Percentiles rank a stretch among this genome's conserved stretches.
phyloP scores from a whole-genome alignment of 2,888 invertebrate genomes.

The Amblyjoppa proteus region DNA sequence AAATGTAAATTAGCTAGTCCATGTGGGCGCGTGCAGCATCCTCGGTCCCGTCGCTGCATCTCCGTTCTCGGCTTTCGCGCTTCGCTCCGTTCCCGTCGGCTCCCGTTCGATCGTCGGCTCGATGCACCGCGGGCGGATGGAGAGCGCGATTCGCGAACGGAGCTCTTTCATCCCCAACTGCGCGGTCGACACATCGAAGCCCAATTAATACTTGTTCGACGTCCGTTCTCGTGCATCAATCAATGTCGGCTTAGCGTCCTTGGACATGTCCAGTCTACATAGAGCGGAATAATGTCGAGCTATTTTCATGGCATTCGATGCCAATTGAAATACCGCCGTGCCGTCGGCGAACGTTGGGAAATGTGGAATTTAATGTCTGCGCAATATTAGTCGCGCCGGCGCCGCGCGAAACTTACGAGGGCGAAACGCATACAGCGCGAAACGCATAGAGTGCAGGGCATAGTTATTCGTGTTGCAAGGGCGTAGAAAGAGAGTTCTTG shows the following conservation, averaged over 20 bases:
- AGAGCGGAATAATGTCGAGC: background rate
- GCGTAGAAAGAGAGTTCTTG: too few species aligned
- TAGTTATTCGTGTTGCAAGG: too few species aligned
- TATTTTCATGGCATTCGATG: background rate
- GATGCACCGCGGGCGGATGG: too few species aligned
- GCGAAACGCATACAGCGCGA: too few species aligned
- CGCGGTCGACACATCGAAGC: background rate
- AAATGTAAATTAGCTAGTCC: constrained; percentile 28
- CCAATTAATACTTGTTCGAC: constrained; percentile 30
- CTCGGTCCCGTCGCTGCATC: too few species aligned
- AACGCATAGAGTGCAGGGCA: too few species aligned
- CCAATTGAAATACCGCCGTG: background rate
- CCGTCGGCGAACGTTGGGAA: background rate
- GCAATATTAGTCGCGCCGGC: background rate
- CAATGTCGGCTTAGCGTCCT: background rate
- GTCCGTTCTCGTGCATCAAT: constrained; percentile 1
- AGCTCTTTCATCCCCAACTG: background rate
- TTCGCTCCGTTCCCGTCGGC: too few species aligned
- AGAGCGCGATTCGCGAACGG: too few species aligned
- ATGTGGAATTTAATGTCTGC: background rate
- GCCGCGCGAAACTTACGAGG: background rate
- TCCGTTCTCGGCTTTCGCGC: too few species aligned
- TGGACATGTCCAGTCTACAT: background rate
- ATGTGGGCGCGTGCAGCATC: background rate
- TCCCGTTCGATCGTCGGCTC: too few species aligned